Base-by-base conservation (phyloP, 64 coral and sea anemone species). In the Montipora capricornis region DNA sequence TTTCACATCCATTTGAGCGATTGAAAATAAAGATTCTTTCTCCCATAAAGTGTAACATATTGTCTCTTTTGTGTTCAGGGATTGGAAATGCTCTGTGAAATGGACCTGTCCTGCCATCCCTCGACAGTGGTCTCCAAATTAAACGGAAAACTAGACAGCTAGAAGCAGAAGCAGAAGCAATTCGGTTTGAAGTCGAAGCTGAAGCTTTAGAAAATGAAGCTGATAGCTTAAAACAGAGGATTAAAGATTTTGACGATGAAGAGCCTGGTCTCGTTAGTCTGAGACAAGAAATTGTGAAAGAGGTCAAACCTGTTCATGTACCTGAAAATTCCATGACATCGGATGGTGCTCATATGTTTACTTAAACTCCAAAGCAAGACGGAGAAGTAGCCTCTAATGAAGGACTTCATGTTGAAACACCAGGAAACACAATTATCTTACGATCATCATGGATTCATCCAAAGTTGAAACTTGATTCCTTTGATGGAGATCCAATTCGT, bases 401-500 rank as follows among this genome's bases (percentile, higher is more conserved):
- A 37, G 37, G 37, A 37, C 2, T 37, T 37, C 37, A 37, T 37
- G 37, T 37, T 37, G 37, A 37, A 37, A 37, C 37, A 37, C 37
- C 37, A 37, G 37, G 1, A 37, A 37, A 37, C 37, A 37, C 37
- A 37, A 37, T 37, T 37, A 37, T 37, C 37, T 37, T 37, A 37
- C 37, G 2, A 37, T 37, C 81, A 14, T 84, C n/a, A 44, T 37
- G 47, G 78, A 84, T 4, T 9, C 51, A 10, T 64, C 69, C 26
- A 60, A 84, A 84, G 55, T 62, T 84, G 64, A 87, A 73, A 29
- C 60, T 87, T 46, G 29, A 68, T 16, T 37, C 60, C 44, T 87
- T 73, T 49, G 45, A 68, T 70, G 24, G 83, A 6, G 83, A 87
- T 87, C 83, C 64, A 47, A 87, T 73, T 70, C 37, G 37, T 37